These are phyloP conservation scores for Harpagifer antarcticus DNA, from an alignment of 2,797 vertebrate species.

Conservation along the genomic window DNA sequence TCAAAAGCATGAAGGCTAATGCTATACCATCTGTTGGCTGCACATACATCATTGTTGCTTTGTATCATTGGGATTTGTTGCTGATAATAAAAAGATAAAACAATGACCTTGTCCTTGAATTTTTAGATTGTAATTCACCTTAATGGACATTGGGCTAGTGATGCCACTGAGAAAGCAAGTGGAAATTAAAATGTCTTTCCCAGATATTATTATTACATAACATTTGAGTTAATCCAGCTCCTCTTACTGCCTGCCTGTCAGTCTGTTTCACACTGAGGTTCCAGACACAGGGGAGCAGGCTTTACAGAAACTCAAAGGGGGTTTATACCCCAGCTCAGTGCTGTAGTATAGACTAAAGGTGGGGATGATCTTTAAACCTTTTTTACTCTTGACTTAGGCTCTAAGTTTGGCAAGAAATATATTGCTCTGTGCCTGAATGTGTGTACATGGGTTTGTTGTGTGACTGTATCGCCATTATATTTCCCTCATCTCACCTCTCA, in stretches of 20 bases:
- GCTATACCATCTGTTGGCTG: not conserved
- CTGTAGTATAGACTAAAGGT: constrained; percentile 69
- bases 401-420: constrained; percentile 35
- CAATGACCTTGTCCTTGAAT: not conserved
- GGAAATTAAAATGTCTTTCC: not conserved
- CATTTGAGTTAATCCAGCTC: constrained; percentile 54
- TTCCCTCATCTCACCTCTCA: constrained; percentile 26
- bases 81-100: not conserved
- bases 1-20: not conserved
- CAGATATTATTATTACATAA: constrained; percentile 16
- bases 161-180: not conserved
- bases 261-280: constrained; percentile 42
- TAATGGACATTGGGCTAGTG: not conserved
- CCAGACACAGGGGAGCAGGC: constrained; percentile 48
- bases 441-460: not conserved
- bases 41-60: not conserved
- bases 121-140: not conserved
- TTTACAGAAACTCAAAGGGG: constrained; percentile 64
- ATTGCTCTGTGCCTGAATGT: not conserved
- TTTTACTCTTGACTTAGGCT: constrained; percentile 54
- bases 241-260: constrained; percentile 22
- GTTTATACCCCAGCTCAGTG: constrained; percentile 62
- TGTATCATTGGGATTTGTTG: not conserved
- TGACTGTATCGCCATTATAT: constrained; percentile 38
- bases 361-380: constrained; percentile 70